A percentile compares a stretch with the other conserved stretches of the same genome.
Conservation (phyloP, 2,888 invertebrate species). For the Spisula subtruncata region DNA sequence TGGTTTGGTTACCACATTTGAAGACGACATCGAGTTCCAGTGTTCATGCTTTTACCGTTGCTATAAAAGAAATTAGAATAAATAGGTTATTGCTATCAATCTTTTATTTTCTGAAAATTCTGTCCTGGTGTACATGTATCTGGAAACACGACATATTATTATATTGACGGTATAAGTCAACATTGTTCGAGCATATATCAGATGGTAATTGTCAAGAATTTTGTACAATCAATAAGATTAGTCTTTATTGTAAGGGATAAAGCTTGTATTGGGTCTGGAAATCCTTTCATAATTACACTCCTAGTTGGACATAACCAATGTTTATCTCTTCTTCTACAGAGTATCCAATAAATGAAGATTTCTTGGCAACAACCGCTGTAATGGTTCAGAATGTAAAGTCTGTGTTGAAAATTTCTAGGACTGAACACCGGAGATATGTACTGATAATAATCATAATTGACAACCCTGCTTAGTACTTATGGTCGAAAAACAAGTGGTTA, state of each 20-base stretch:
- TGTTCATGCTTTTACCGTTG: no score
- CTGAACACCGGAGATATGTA: conserved; percentile 9
- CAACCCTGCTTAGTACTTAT: background rate
- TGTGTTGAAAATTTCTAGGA: no score
- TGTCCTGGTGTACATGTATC: no score
- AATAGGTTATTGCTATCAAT: no score
- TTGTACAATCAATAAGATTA: conserved; percentile 9
- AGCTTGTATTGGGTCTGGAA: conserved; percentile 16
- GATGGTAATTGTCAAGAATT: background rate
- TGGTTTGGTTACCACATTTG: no score
- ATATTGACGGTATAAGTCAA: background rate
- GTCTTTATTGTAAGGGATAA: conserved; percentile 19
- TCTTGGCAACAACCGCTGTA: conserved; percentile 7
- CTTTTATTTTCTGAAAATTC: background rate
- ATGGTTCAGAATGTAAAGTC: conserved; percentile 17
- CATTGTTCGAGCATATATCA: background rate
- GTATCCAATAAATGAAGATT: background rate
- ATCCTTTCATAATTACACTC: conserved; percentile 12
- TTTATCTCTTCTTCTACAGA: conserved; percentile 3
- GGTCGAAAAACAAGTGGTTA: conserved; percentile 2
- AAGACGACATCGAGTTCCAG: no score
- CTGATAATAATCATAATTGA: background rate
- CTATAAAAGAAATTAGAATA: no score
- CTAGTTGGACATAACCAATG: conserved; percentile 6
- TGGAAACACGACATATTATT: background rate